Evolutionary conservation across 2,797 vertebrate species (phyloP).

Genomic region (Tragopan temminckii): DNA sequence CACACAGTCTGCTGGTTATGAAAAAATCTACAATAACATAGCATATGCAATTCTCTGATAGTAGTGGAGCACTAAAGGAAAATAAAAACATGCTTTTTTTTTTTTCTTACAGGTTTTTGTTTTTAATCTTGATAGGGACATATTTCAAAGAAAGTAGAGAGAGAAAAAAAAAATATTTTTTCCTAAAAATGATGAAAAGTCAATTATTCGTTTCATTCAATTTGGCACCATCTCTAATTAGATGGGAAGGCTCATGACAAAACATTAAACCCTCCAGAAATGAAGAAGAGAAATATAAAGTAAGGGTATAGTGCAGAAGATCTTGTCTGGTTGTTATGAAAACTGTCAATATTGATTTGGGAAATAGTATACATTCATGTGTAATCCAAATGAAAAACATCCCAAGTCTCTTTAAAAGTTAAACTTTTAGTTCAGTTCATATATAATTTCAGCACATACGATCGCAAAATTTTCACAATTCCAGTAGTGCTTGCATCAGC

Average conservation of each 20-base stretch:
- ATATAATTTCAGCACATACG: not conserved
- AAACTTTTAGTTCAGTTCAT: not conserved
- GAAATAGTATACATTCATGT: not conserved
- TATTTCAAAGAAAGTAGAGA: not conserved
- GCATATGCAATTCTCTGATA: not conserved
- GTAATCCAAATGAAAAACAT: not conserved
- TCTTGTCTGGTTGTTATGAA: not conserved
- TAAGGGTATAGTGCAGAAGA: not conserved
- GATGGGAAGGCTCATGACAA: not conserved
- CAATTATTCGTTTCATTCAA: not conserved
- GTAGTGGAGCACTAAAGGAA: not conserved
- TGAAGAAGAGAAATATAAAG: not conserved
- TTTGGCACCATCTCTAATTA: not conserved
- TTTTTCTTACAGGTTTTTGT: not conserved
- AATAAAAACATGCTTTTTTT: not conserved
- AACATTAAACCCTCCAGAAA: slow-evolving; percentile 16
- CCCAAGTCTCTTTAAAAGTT: not conserved
- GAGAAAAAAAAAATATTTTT: not conserved
- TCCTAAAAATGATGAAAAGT: not conserved
- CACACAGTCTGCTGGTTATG: not conserved
- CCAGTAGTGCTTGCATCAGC: not conserved
- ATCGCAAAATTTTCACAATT: not conserved
- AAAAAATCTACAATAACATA: not conserved
- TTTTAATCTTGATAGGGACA: not conserved
- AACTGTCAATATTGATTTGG: slow-evolving; percentile 4